Base-by-base conservation (phyloP, 2,797 vertebrate genomes). In the Sebastes vulpes region DNA sequence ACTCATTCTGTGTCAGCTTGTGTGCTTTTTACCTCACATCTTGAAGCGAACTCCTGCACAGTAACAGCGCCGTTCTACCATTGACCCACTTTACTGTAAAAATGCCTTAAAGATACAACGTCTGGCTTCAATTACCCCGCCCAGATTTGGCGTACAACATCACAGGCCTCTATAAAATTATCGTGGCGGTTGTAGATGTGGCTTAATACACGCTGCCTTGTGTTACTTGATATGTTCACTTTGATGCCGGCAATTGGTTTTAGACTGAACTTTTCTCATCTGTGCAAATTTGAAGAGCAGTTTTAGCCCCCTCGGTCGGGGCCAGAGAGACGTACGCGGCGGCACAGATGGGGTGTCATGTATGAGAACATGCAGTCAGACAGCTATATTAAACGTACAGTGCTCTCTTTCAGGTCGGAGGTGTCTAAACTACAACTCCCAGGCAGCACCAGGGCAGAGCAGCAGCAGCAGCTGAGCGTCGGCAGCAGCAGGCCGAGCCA, bases 81-180 rank as follows among this genome's bases (percentile, higher is more conserved):
- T 20, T 92, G 92, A 92, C 91, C 90, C 92, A 93, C 90, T 93
- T 95, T 88, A 91, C 91, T 83, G 85, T 90, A 83, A 90, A 87
- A 92, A 90, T 82, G 83, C 81, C 82, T 92, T 76, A 86, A 87
- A 92, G 87, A 92, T 90, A 83, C 77, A 75, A 73, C 38, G 92
- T 89, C 95, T 96, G 95, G 93, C 80, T 95, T 91, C 91, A 96
- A 95, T 96, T 96, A 96, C 91, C 86, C 86, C 92, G 83, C 92
- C 92, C 86, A 90, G 80, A 86, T 92, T 83, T 89, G 85, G 84
- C 88, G 31, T 67, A 84, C 87, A 82, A 75, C 88, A 92, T 96
- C 93, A 92, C 89, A 93, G 88, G 87, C 90, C 71, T 90, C 90
- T 88, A 85, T 95, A 90, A 95, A 95, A 92, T 87, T 72, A 94